A percentile compares a stretch with the other conserved stretches of the same genome.
phyloP scores from a whole-genome alignment of 2,797 vertebrate genomes.

The Sebastes vulpes region DNA sequence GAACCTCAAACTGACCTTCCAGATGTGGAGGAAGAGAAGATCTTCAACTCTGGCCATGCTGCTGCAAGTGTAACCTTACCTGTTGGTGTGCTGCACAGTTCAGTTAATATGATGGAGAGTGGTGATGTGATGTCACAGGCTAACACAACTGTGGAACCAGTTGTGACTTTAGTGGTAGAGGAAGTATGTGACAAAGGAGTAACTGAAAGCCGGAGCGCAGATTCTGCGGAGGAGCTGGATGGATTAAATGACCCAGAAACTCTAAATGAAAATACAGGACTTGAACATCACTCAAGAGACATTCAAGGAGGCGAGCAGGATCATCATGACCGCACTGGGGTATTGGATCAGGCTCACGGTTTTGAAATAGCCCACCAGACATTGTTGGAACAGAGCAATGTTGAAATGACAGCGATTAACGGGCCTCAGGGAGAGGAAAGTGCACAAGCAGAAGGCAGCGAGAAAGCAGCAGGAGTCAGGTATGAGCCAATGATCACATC shows the following conservation, averaged over 20 bases:
- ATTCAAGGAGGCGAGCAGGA: conserved; percentile 35
- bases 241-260: conserved; percentile 47
- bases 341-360: conserved; percentile 36
- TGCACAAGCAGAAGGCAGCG: conserved; percentile 21
- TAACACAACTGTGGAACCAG: conserved; percentile 23
- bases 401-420: conserved; percentile 39
- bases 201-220: conserved; percentile 23
- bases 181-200: conserved; percentile 30
- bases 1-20: conserved; percentile 59
- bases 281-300: conserved; percentile 19
- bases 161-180: conserved; percentile 24
- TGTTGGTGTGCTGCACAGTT: conserved; percentile 15
- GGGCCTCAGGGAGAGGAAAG: conserved; percentile 42
- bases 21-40: conserved; percentile 47
- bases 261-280: conserved; percentile 53
- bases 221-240: conserved; percentile 34
- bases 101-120: conserved; percentile 43
- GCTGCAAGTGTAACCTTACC: conserved; percentile 12
- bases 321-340: background rate
- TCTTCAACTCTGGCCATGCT: conserved; percentile 36
- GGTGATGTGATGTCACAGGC: conserved; percentile 17
- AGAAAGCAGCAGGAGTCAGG: conserved; percentile 21
- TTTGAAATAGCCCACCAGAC: conserved; percentile 65
- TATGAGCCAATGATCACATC: conserved; percentile 8
- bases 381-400: conserved; percentile 33